Base-by-base conservation (phyloP, 2,797 vertebrate species). In the Mus caroli region DNA sequence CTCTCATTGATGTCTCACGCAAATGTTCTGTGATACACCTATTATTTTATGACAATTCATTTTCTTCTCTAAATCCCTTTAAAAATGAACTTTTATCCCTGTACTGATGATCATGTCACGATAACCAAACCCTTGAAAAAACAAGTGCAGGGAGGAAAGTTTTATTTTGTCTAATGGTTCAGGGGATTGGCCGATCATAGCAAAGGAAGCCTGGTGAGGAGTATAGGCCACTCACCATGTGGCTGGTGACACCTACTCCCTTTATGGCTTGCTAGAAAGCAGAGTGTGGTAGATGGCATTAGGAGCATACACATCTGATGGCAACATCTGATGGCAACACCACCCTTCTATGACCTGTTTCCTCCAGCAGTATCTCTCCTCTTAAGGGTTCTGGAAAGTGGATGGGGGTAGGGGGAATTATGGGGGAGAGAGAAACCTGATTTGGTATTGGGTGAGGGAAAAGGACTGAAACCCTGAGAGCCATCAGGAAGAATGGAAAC, bases 61-160 rank as follows among this genome's bases (percentile, higher is more conserved):
- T 84, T 86, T 77, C 22, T 91, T 43, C 40, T 69, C 82, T 95
- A 58, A 52, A 76, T 10, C 60, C 40, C 28, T 40, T 89, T 50
- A 80, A 84, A 88, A 91, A 84, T 56, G 28, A 86, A 91, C n/a
- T 64, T 89, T 90, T 46, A 40, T 20, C 28, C 6, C 22, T 60
- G 6, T 17, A 9, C 26, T 82, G n/a, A 82, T 82, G n/a, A 8
- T 62, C 26, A 62, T 19, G 40, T 64, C 14, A 11, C 58, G 64
- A 15, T 20, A 84, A 34, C 58, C 37, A 64, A 85, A 64, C 20
- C 2, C 60, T 43, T 34, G 60, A 13, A 46, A 31, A 84, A 67
- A 50, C 26, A 85, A 34, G 10, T 83, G 19, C 60, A 40, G 54
- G 54, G 26, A 82, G 19, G n/a, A 34, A 34, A 80, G 54, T 37